Evolutionary conservation across 2,888 invertebrate genomes (phyloP).

Genomic region (Microdon myrmicae): DNA sequence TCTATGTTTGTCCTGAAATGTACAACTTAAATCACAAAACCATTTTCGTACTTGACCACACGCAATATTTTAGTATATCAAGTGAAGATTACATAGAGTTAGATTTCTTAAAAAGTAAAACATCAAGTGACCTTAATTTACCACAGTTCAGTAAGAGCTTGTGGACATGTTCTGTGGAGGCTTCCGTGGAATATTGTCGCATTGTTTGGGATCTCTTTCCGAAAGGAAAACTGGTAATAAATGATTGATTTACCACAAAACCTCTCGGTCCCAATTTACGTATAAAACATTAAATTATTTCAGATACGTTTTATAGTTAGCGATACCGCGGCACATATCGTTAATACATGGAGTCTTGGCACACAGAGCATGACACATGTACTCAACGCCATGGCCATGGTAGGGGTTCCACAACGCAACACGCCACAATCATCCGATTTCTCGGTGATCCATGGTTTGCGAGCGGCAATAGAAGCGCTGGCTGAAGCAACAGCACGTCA

Average conservation of each 20-base stretch:
- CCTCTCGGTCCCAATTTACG: not conserved
- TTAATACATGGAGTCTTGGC: slow-evolving; percentile 84
- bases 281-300: slow-evolving; percentile 58
- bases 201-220: slow-evolving; percentile 98
- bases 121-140: slow-evolving; percentile 73
- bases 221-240: slow-evolving; percentile 80
- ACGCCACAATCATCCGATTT: slow-evolving; percentile 71
- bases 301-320: slow-evolving; percentile 88
- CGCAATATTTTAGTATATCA: slow-evolving; percentile 85
- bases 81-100: slow-evolving; percentile 65
- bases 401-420: slow-evolving; percentile 79
- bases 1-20: too few species aligned
- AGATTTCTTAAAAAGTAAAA: slow-evolving; percentile 69
- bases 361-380: slow-evolving; percentile 91
- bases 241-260: not conserved
- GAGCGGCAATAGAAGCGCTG: slow-evolving; percentile 86
- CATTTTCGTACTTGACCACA: slow-evolving; percentile 93
- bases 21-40: slow-evolving; percentile 86
- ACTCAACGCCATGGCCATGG: slow-evolving; percentile 83
- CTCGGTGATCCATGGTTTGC: slow-evolving; percentile 83
- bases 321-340: slow-evolving; percentile 83
- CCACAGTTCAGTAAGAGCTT: slow-evolving; percentile 90
- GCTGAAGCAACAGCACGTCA: slow-evolving; percentile 63
- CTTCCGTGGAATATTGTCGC: slow-evolving; percentile 94
- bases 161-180: slow-evolving; percentile 97